Conservation (phyloP, 2,113 vertebrate species). For the Tursiops truncatus region DNA sequence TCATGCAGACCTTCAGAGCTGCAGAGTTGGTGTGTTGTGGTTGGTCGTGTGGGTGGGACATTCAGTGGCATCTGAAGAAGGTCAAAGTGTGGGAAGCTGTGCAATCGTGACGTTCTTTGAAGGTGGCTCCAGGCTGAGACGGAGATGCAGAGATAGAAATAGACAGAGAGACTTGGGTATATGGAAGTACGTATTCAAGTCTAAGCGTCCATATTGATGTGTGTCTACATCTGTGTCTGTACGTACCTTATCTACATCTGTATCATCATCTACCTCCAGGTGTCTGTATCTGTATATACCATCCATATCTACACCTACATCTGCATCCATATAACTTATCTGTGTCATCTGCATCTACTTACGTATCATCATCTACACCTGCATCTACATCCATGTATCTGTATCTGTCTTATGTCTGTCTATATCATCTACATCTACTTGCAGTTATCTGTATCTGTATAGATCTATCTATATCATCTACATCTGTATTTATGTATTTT, state of each 20-base stretch:
- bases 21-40: background rate
- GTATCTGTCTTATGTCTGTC: background rate
- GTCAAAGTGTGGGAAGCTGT: no score
- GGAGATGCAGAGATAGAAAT: background rate
- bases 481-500: background rate
- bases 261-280: background rate
- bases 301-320: rapidly evolving
- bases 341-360: background rate
- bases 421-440: background rate
- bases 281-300: background rate
- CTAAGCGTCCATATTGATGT: rapidly evolving
- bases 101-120: background rate
- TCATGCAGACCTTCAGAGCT: rapidly evolving
- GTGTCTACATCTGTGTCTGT: background rate
- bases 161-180: background rate
- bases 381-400: background rate
- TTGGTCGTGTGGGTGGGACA: rapidly evolving
- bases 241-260: background rate
- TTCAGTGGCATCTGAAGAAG: background rate
- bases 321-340: no score
- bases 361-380: background rate
- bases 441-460: background rate
- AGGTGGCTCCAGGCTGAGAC: background rate
- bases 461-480: background rate
- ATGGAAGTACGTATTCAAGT: rapidly evolving